A percentile compares a stretch with the other conserved stretches of the same genome.
Evolutionary conservation across 2,113 vertebrate genomes (phyloP).

Genomic region (Mirounga angustirostris): DNA sequence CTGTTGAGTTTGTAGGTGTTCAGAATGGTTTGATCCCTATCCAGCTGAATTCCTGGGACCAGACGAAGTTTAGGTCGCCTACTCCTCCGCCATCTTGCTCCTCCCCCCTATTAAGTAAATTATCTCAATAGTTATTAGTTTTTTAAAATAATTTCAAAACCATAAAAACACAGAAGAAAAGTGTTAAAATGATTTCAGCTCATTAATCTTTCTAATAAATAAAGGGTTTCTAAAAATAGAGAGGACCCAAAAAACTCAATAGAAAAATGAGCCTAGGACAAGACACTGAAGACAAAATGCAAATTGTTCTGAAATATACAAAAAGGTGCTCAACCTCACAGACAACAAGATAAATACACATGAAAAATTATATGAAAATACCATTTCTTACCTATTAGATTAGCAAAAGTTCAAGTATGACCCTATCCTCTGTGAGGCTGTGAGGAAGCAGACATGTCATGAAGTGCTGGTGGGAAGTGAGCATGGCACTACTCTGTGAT

Average conservation of each 20-base stretch:
- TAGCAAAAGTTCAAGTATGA: background rate
- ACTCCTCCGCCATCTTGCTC: too few relatives aligned
- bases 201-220: constrained; percentile 3
- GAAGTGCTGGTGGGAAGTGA: background rate
- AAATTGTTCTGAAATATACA: background rate
- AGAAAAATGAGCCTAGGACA: background rate
- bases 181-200: constrained; percentile 44
- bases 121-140: background rate
- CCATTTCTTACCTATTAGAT: background rate
- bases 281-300: constrained; percentile 14
- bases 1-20: too few relatives aligned
- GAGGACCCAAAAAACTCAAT: background rate
- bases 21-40: too few relatives aligned
- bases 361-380: background rate
- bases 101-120: background rate
- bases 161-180: constrained; percentile 24
- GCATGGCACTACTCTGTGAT: too few relatives aligned
- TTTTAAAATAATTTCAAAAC: constrained; percentile 50
- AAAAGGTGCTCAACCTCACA: background rate
- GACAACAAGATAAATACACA: background rate
- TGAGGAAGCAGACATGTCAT: background rate
- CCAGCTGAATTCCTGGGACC: too few relatives aligned
- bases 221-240: constrained; percentile 24
- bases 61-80: too few relatives aligned
- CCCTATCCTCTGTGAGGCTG: background rate